phyloP scores from a whole-genome alignment of 2,113 vertebrate genomes.

The Oncorhynchus tshawytscha region DNA sequence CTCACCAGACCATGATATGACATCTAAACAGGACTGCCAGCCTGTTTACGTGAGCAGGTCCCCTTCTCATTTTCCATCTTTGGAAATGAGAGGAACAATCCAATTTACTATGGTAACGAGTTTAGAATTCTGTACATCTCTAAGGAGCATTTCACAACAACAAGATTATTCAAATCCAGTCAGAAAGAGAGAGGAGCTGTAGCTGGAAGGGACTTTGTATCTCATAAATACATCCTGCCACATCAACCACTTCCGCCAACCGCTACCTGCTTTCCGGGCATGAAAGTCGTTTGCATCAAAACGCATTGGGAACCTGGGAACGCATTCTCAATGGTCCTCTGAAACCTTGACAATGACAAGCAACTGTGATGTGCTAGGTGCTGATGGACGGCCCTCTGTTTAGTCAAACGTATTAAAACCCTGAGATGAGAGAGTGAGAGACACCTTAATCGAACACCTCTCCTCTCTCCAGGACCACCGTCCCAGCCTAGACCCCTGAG shows the following conservation, averaged over 20 bases:
- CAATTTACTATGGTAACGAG: conserved; percentile 48
- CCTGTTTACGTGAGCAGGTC: not conserved
- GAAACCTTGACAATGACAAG: conserved; percentile 19
- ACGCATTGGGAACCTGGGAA: conserved; percentile 19
- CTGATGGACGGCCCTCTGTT: not conserved
- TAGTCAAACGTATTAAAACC: conserved; percentile 39
- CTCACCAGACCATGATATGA: not conserved
- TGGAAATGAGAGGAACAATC: conserved; percentile 50
- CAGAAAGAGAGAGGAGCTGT: conserved; percentile 20
- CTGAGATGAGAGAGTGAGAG: too few relatives aligned
- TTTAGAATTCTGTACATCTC: conserved; percentile 49
- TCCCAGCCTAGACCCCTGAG: too few relatives aligned
- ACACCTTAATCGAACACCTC: too few relatives aligned
- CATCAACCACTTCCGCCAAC: conserved; percentile 20
- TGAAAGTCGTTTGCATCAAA: conserved; percentile 38
- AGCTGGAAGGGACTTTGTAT: conserved; percentile 39
- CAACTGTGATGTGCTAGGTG: not conserved
- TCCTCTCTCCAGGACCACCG: too few relatives aligned
- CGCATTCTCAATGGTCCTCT: conserved; percentile 39
- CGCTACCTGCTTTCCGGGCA: conserved; percentile 27
- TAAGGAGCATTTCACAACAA: conserved; percentile 42
- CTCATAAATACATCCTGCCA: conserved; percentile 36
- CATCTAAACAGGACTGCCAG: not conserved
- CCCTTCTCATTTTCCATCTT: conserved; percentile 23
- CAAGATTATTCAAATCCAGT: conserved; percentile 60